Base-by-base conservation (phyloP, 2,113 vertebrate species). In the Ceyx margarethae region DNA sequence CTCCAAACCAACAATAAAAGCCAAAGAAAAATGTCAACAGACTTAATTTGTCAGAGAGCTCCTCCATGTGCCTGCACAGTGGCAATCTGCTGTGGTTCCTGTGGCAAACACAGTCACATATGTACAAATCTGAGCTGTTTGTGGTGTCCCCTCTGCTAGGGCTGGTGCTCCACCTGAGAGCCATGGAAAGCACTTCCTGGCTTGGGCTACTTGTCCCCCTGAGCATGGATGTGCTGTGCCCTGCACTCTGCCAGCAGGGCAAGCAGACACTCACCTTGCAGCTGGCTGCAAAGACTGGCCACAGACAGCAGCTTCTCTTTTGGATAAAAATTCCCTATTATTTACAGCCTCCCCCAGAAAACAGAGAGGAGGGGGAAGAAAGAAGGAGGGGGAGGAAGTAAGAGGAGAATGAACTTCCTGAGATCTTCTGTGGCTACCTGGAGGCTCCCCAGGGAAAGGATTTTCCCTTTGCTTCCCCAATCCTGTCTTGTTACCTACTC, bases 401-500 rank as follows among this genome's bases (percentile, higher is more conserved):
- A 73, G 43, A 82, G 18, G 42, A 87, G 56, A 56, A 87, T 20
- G 43, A 64, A 56, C 43, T 87, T 75, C 81, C 40, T 42, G 43
- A 85, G 43, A 92, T 87, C 37, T 89, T 91, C 82, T 74, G 28
- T 46, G 25, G 56, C 81, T 35, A 4, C 7, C 5, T 0, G 10
- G 61, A 81, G 26, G 23, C 51, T 91, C 75, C 35, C 33, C 1
- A 6, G 77, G 73, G 85, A 89, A 58, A 85, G 66, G 66, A 86
- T 29, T 48, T 51, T 29, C 51, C 56, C 57, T 85, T 86, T 62
- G 46, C 76, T 88, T 82, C 71, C 94, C 83, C 83, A 79, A 75
- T 75, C 79, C 79, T 86, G 35, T 50, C 90, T 93, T 71, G 81
- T 87, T 90, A 92, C 81, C 81, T 73, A 37, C 86, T 86, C 86